Conservation (phyloP, 2,888 invertebrate genomes). For the Adelognathus sp. region DNA sequence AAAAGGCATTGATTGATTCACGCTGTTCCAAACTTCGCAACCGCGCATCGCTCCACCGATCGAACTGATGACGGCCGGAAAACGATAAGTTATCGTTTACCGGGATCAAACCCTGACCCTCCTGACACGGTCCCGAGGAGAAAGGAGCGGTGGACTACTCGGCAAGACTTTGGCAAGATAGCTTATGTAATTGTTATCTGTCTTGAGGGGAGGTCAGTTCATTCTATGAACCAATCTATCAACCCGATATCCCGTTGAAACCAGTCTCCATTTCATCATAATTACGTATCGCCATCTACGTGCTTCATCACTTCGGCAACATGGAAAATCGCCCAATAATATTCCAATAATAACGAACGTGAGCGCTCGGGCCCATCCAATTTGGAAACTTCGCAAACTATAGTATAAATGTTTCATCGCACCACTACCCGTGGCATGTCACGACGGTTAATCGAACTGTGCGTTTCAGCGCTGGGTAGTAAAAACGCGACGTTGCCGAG, state of each 20-base stretch:
- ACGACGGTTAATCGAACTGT: constrained; percentile 37
- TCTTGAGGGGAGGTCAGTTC: too few relatives aligned
- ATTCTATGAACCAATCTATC: neutral
- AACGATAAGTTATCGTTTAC: too few relatives aligned
- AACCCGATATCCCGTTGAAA: neutral
- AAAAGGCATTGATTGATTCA: too few relatives aligned
- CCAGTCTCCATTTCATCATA: neutral
- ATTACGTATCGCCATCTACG: neutral
- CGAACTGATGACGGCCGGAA: too few relatives aligned
- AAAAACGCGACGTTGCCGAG: constrained; percentile 34
- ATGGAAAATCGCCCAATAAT: neutral
- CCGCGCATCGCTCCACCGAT: too few relatives aligned
- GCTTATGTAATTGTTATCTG: too few relatives aligned
- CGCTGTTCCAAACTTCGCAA: too few relatives aligned
- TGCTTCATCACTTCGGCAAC: neutral
- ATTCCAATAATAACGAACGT: neutral
- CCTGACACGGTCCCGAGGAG: too few relatives aligned
- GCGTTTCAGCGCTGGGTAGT: constrained; percentile 21
- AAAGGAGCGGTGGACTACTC: too few relatives aligned
- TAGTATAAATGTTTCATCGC: constrained; percentile 23
- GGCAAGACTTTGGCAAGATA: too few relatives aligned
- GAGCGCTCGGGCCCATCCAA: neutral
- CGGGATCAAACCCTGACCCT: too few relatives aligned
- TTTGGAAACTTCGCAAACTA: constrained; percentile 11
- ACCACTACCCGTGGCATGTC: neutral